Conservation (phyloP, 2,113 vertebrate genomes). For the Illadopsis cleaveri region DNA sequence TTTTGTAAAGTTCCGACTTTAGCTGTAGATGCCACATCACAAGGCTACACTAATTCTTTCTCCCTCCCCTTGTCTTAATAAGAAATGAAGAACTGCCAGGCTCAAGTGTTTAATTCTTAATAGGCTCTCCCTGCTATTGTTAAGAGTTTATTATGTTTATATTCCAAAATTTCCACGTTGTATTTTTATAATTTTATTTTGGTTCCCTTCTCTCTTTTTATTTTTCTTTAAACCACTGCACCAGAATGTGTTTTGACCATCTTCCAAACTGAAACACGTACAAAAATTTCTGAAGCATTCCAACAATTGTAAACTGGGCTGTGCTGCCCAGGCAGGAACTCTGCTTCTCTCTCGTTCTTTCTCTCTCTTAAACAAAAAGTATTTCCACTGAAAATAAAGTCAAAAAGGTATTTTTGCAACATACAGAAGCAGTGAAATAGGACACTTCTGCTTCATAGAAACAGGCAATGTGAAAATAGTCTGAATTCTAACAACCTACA, state of each 20-base stretch:
- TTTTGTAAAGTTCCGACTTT: conserved; percentile 39
- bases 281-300: conserved; percentile 70
- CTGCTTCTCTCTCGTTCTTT: conserved; percentile 26
- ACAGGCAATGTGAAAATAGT: neutral
- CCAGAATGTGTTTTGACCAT: conserved; percentile 65
- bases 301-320: conserved; percentile 68
- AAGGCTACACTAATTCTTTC: conserved; percentile 35
- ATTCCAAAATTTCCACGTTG: conserved; percentile 48
- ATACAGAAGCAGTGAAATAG: conserved; percentile 55
- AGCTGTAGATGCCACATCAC: conserved; percentile 64
- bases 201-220: conserved; percentile 27
- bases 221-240: conserved; percentile 62
- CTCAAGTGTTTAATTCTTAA: conserved; percentile 23
- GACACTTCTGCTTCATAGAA: conserved; percentile 16
- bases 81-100: neutral
- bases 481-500: conserved; percentile 5
- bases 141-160: conserved; percentile 49
- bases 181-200: conserved; percentile 63
- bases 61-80: neutral
- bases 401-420: conserved; percentile 41
- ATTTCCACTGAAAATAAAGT: conserved; percentile 55
- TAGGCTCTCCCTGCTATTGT: conserved; percentile 15
- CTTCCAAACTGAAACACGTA: conserved; percentile 68
- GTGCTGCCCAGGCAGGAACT: conserved; percentile 62
- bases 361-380: conserved; percentile 43